phyloP scores from a whole-genome alignment of 2,113 vertebrate genomes.

The Martes martes region DNA sequence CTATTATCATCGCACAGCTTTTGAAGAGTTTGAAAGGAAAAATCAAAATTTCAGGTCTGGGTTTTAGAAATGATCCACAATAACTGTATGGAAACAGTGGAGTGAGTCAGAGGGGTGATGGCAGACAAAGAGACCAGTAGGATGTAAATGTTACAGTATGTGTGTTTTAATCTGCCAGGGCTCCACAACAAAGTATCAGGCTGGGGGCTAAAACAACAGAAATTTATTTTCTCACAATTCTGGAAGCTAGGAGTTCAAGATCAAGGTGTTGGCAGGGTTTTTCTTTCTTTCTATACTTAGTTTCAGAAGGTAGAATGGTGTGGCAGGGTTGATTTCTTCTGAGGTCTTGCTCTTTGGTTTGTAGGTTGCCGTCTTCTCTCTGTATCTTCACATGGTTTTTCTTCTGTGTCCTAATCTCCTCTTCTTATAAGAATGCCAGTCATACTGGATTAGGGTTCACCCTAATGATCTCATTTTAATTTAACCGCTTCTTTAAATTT shows the following conservation, averaged over 20 bases:
- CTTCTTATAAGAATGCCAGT: not conserved
- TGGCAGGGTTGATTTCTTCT: not conserved
- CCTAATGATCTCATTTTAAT: not conserved
- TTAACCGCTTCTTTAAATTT: not conserved
- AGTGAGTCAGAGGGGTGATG: not conserved
- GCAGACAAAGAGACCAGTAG: not conserved
- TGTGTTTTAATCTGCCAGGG: not conserved
- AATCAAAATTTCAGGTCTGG: not conserved
- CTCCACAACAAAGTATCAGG: not conserved
- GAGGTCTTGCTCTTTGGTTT: not conserved
- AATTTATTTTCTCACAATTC: conserved; percentile 9
- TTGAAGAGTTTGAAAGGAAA: not conserved
- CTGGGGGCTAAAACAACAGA: not conserved
- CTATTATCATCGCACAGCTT: not conserved
- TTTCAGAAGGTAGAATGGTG: too few relatives aligned
- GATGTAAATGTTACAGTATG: too few relatives aligned
- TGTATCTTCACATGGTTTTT: not conserved
- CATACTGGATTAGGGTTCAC: not conserved
- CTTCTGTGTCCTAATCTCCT: not conserved
- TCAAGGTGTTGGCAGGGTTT: not conserved
- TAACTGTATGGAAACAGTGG: not conserved
- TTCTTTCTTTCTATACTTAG: too few relatives aligned
- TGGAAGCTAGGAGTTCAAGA: not conserved
- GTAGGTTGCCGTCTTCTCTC: not conserved
- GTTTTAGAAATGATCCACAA: not conserved